Evolutionary conservation across 2,888 invertebrate species (phyloP).

Genomic region (Ischnus inquisitorius): DNA sequence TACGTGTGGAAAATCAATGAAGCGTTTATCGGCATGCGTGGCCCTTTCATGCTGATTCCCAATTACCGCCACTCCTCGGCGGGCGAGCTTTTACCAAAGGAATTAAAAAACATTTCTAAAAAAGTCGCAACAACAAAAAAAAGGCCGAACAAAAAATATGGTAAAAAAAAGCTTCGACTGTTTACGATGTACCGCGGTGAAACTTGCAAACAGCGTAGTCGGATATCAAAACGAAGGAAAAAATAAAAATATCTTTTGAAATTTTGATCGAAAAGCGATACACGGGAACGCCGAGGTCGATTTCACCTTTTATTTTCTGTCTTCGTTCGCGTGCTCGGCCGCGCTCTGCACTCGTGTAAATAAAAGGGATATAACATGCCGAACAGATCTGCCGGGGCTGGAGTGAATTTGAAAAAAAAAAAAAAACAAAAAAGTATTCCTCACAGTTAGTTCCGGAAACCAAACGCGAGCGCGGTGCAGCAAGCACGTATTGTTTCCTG

Average conservation of each 20-base stretch:
- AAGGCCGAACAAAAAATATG: background rate
- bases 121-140: background rate
- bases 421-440: conserved; percentile 33
- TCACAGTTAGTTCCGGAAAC: conserved; percentile 24
- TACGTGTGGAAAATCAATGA: background rate
- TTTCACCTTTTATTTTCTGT: conserved; percentile 37
- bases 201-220: background rate
- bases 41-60: background rate
- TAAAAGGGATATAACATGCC: conserved; percentile 50
- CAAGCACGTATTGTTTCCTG: conserved; percentile 53
- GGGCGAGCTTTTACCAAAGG: background rate
- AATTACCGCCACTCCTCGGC: background rate
- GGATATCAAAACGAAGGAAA: background rate
- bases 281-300: conserved; percentile 26
- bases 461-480: conserved; percentile 1
- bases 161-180: background rate
- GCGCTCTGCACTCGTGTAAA: conserved; percentile 58
- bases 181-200: background rate
- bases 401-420: conserved; percentile 50
- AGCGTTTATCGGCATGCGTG: background rate
- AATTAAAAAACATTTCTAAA: background rate
- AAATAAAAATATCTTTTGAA: conserved; percentile 2
- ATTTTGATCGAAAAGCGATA: conserved; percentile 35
- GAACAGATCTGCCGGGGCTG: conserved; percentile 23
- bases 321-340: conserved; percentile 6